Conservation (phyloP, 2,888 invertebrate genomes). For the Parnassius mnemosyne region DNA sequence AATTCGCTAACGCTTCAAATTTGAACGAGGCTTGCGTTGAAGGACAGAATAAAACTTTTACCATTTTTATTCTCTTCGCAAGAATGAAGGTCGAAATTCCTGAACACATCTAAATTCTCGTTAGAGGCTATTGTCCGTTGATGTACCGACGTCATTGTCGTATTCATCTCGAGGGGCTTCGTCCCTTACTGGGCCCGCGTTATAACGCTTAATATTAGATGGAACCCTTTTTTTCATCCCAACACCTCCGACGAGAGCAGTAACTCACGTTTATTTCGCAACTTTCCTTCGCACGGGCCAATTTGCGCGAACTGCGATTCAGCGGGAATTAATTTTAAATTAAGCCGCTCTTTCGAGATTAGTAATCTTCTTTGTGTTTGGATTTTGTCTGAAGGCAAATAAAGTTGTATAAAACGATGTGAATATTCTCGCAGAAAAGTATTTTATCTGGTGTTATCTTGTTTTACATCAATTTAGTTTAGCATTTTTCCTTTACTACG, state of each 20-base stretch:
- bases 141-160: conserved; percentile 26
- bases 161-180: conserved; percentile 14
- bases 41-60: conserved; percentile 22
- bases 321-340: conserved; percentile 16
- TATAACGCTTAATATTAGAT: conserved; percentile 23
- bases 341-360: conserved; percentile 12
- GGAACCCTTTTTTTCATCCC: conserved; percentile 25
- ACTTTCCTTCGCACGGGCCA: conserved; percentile 17
- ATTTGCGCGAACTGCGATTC: conserved; percentile 18
- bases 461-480: no score
- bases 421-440: no score
- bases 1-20: conserved; percentile 4
- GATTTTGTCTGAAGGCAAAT: conserved; percentile 3
- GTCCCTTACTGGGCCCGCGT: not conserved
- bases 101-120: conserved; percentile 35
- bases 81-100: conserved; percentile 25
- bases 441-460: no score
- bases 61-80: conserved; percentile 23
- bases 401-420: no score
- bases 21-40: conserved; percentile 3
- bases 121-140: conserved; percentile 35
- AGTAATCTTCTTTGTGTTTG: conserved; percentile 9
- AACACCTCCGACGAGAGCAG: conserved; percentile 21
- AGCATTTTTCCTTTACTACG: no score
- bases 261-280: conserved; percentile 21